A percentile compares a stretch with the other conserved stretches of the same genome.
phyloP scores from a whole-genome alignment of 1,140 invertebrate species.

The Trachymyrmex cornetzi region DNA sequence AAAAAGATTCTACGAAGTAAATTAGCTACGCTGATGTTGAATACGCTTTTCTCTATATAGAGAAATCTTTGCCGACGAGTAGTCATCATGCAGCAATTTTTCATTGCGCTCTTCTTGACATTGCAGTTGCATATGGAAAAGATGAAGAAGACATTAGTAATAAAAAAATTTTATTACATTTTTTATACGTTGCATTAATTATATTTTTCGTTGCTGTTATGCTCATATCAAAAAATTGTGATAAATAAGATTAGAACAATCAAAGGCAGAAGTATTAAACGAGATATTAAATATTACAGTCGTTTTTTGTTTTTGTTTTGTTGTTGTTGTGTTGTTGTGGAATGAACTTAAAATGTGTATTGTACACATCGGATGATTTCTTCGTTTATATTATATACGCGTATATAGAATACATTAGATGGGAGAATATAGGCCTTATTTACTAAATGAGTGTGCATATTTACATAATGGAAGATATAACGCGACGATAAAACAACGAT shows the following conservation, averaged over 20 bases:
- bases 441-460: conserved; percentile 56
- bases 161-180: neutral
- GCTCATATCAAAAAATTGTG: neutral
- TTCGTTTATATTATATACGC: neutral
- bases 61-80: too few relatives aligned
- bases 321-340: too few relatives aligned
- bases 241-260: conserved; percentile 4
- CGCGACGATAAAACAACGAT: conserved; percentile 9
- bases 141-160: neutral
- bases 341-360: conserved; percentile 37
- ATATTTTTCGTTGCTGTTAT: neutral
- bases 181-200: neutral
- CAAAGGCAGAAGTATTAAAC: too few relatives aligned
- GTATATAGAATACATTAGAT: neutral
- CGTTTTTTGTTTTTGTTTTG: too few relatives aligned
- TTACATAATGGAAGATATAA: conserved; percentile 65
- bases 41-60: too few relatives aligned
- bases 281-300: conserved; percentile 6
- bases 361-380: neutral
- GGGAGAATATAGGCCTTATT: neutral
- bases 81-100: too few relatives aligned
- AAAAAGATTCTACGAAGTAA: too few relatives aligned
- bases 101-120: too few relatives aligned
- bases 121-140: too few relatives aligned
- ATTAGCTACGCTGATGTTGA: too few relatives aligned